Base-by-base conservation (phyloP, 1,140 invertebrate genomes). In the Panulirus ornatus region DNA sequence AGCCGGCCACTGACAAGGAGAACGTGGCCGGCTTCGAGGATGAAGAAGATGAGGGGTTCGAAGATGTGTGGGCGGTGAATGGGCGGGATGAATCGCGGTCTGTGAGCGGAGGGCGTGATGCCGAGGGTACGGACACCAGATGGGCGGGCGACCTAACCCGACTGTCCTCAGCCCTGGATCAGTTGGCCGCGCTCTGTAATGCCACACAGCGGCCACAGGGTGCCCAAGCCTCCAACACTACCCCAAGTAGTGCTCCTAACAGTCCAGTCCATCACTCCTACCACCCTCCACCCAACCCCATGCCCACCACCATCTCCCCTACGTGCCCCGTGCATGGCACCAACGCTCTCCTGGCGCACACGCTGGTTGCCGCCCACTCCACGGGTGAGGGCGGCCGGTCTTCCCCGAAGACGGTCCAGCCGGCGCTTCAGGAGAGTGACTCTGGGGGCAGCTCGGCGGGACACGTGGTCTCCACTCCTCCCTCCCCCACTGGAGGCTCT, bases 41-140 rank as follows among this genome's bases (percentile, higher is more conserved):
- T 30, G 88, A 89, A 9, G 88, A 89, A 76, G 88, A 89, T 71
- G 88, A 89, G 36, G 88, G 88, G 30, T 89, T 89, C 58, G 88
- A 89, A 34, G 88, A 89, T 42, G 88, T 89, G 30, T 89, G 88
- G 87, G 88, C 79, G 63, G 79, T 51, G 47, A 66, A 30, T 84
- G 88, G 79, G 47, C 63, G 88, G 30, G 79, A 89, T 8, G 88
- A 89, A 22, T 51, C 79, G 11, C 42, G 85, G 76, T 54, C 47
- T 19, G 54, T 83, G 63, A 36, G 34, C 40, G 73, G 63, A 27
- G 81, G 79, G 47, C 79, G 88, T 36, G 81, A 83, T 75, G 71
- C 44, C n/a, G 81, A 83, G 38, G 79, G 58, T 6, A 51, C 63
- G 1, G 79, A 89, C 51, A 75, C 79, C 40, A 89, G 79, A 22